Evolutionary conservation across 2,888 invertebrate genomes (phyloP), one percentile per base, ranked within the genome.

Genomic region (Trachelus troglodyta): DNA sequence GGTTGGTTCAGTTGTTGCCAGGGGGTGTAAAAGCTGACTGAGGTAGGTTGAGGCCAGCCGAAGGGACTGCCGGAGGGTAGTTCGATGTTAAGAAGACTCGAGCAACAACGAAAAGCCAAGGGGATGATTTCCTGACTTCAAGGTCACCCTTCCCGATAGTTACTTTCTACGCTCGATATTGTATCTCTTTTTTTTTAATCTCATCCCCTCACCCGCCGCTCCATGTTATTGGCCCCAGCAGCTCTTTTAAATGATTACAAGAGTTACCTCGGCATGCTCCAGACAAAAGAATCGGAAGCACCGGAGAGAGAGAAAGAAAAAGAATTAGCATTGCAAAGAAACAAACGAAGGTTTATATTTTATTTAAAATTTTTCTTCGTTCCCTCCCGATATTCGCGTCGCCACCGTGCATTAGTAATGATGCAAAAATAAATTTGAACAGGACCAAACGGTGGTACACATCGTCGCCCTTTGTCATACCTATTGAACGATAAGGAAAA

Each of bases 91-190:
- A 23, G 40, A 23, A 56, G 9, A 9, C 40, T 56, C 40, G 40
- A 56, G 23, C 40, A 9, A 6, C 23, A 56, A 56, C 40, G 23
- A 56, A 82, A 78, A 76, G 79, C 56, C 79, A 68, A 79, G 81
- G 80, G 81, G 80, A 78, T 77, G 77, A 80, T 56, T 56, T 2
- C 9, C 83, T 81, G 80, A 84, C 84, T 80, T 81, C 85, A 87
- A 87, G 85, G 86, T 86, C 87, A 69, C 75, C 37, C 3, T 30
- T 56, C 35, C 69, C 69, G 30, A 69, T 30, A 69, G 71, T 11
- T 33, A 15, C 12, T 71, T 15, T 71, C 12, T 12, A 33, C 2
- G 15, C 15, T 31, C 33, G 71, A 15, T 31, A 71, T 15, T 71
- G 30, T 33, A 4, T 71, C 31, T 12, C 9, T 30, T 33, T 69